Evolutionary conservation across 2,797 vertebrate genomes (phyloP).

Genomic region (Rallus crepitans): DNA sequence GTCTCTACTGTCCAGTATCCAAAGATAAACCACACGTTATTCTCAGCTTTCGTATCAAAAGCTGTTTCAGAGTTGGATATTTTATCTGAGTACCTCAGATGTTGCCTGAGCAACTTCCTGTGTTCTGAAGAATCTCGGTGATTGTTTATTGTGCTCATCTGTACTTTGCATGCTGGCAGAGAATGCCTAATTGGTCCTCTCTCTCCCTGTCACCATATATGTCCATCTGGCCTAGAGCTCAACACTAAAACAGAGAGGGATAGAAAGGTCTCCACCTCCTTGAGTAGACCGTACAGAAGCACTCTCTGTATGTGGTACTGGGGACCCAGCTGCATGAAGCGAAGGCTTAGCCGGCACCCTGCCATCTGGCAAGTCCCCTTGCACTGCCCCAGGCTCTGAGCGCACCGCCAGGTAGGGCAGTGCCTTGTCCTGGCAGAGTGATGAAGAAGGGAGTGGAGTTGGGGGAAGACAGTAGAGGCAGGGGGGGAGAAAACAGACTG

Average conservation of each 20-base stretch:
- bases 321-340: background rate
- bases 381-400: background rate
- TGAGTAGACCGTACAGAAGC: background rate
- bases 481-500: background rate
- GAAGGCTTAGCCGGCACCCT: background rate
- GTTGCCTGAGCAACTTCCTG: constrained; percentile 3
- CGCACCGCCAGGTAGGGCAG: background rate
- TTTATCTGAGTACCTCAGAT: constrained; percentile 44
- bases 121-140: background rate
- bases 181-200: background rate
- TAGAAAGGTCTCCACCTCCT: background rate
- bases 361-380: background rate
- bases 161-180: background rate
- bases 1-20: background rate
- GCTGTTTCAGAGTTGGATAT: background rate
- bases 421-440: background rate
- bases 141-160: background rate
- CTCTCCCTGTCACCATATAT: background rate
- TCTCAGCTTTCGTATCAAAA: constrained; percentile 47
- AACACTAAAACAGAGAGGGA: background rate
- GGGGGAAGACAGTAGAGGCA: background rate
- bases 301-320: background rate
- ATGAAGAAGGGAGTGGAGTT: background rate
- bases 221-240: background rate
- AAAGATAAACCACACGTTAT: constrained; percentile 32